Conservation (phyloP, 2,888 invertebrate genomes). For the Andrena flavipes region DNA sequence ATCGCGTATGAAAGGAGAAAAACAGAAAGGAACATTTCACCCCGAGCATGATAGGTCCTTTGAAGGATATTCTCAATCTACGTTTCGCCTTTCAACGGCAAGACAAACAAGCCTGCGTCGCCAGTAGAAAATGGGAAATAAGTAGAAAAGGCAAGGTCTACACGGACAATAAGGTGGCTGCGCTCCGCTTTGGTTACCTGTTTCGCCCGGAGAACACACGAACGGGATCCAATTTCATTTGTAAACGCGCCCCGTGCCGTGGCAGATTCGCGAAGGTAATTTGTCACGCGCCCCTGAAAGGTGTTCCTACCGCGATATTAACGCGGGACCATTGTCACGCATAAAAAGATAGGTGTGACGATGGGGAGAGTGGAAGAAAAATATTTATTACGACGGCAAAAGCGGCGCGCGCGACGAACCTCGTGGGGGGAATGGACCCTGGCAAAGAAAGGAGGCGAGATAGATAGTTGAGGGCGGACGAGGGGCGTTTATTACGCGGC, state of each 20-base stretch:
- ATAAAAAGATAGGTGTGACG: conserved; percentile 2
- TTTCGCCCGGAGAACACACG: no score
- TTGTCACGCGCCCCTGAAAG: background rate
- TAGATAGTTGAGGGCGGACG: conserved; percentile 29
- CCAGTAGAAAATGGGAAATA: background rate
- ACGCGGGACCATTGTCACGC: conserved; percentile 11
- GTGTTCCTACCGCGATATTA: conserved; percentile 18
- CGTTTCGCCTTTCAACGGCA: background rate
- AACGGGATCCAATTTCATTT: no score
- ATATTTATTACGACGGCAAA: conserved; percentile 35
- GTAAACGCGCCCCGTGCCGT: no score
- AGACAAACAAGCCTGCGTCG: background rate
- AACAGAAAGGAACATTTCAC: conserved; percentile 5
- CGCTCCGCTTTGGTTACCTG: no score
- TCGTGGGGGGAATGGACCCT: conserved; percentile 13
- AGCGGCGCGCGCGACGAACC: background rate
- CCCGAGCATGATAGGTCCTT: background rate
- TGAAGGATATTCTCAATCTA: conserved; percentile 3
- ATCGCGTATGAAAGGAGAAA: background rate
- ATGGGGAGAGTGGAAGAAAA: conserved; percentile 14
- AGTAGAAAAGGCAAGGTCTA: background rate
- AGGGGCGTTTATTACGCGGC: conserved; percentile 43
- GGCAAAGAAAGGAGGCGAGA: conserved; percentile 39
- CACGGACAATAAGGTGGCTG: no score
- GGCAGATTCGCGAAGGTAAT: no score